phyloP scores from a whole-genome alignment of 2,113 vertebrate genomes.

The Conger conger region DNA sequence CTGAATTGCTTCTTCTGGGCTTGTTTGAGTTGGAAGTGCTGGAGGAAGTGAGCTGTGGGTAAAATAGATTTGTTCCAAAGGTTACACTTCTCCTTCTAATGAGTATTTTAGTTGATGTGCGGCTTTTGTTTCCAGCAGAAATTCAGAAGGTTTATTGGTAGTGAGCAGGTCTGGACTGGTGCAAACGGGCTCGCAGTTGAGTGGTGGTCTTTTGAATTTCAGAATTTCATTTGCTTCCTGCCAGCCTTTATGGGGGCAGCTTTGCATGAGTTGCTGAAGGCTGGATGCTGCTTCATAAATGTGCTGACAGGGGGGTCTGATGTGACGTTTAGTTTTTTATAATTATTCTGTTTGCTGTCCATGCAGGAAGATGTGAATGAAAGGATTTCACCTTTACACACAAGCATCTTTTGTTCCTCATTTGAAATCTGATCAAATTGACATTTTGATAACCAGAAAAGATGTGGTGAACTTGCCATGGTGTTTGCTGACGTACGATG shows the following conservation, averaged over 20 bases:
- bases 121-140: not conserved
- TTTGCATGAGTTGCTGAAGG: not conserved
- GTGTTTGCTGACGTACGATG: not conserved
- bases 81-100: not conserved
- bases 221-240: not conserved
- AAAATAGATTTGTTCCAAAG: not conserved
- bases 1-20: not conserved
- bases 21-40: not conserved
- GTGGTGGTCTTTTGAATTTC: not conserved
- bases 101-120: not conserved
- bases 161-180: not conserved
- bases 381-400: not conserved
- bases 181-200: not conserved
- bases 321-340: not conserved
- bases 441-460: not conserved
- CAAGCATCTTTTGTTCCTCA: not conserved
- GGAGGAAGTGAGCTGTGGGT: not conserved
- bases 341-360: no score
- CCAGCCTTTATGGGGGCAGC: not conserved
- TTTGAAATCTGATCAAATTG: not conserved
- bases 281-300: not conserved
- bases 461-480: not conserved
- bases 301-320: not conserved
- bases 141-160: not conserved
- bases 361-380: no score